A percentile compares a stretch with the other conserved stretches of the same genome.
Evolutionary conservation across 2,113 vertebrate species (phyloP).

Genomic region (Apodemus sylvaticus): DNA sequence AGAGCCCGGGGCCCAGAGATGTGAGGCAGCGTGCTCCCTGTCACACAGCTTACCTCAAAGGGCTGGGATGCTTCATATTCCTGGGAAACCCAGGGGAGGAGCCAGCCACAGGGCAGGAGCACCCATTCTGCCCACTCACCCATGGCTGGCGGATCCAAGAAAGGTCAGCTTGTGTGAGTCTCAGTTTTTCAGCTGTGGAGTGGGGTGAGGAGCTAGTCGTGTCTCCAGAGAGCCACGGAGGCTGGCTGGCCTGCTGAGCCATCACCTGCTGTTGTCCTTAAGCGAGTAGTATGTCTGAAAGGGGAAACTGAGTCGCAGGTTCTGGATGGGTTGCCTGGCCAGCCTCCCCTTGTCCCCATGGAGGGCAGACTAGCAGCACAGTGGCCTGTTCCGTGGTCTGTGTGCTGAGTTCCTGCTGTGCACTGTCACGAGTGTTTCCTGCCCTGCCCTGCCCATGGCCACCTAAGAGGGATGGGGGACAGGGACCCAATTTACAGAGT

Average conservation of each 20-base stretch:
- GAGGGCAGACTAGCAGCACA: neutral
- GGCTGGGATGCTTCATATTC: neutral
- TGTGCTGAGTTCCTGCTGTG: neutral
- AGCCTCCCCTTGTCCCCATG: accelerated
- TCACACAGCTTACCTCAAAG: neutral
- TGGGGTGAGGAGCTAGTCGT: neutral
- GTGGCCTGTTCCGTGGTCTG: accelerated
- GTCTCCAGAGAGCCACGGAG: accelerated
- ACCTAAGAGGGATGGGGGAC: neutral
- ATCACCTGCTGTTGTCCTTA: accelerated
- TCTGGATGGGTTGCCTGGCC: neutral
- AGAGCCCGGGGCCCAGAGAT: neutral
- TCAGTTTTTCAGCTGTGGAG: neutral
- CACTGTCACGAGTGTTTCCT: accelerated
- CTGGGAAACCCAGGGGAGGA: neutral
- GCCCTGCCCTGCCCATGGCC: too few relatives aligned
- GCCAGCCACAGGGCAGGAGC: neutral
- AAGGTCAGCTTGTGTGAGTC: neutral
- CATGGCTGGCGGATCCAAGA: neutral
- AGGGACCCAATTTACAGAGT: too few relatives aligned
- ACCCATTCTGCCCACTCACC: neutral
- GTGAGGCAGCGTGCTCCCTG: neutral
- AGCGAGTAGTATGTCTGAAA: accelerated
- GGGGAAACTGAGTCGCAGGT: neutral
- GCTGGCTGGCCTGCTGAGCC: neutral